Evolutionary conservation across 2,113 vertebrate species (phyloP).

Genomic region (Thalassarche chlororhynchos): DNA sequence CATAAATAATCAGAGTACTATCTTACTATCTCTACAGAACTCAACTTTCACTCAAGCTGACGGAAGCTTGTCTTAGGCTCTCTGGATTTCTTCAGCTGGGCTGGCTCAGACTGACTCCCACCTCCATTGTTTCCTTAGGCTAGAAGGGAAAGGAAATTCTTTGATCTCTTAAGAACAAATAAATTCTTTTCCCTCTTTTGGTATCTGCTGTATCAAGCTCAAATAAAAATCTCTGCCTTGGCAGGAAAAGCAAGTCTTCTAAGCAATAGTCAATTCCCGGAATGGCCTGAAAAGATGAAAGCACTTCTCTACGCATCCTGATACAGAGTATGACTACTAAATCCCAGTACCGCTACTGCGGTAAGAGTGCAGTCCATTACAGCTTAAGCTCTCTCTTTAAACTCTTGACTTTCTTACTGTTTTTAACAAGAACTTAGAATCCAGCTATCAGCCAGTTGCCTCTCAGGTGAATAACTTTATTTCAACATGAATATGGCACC

Average conservation of each 20-base stretch:
- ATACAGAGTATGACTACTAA: background rate
- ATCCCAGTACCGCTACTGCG: background rate
- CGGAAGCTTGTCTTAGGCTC: background rate
- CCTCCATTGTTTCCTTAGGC: background rate
- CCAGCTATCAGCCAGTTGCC: background rate
- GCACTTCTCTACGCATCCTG: background rate
- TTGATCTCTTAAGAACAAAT: background rate
- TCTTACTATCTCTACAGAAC: background rate
- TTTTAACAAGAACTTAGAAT: background rate
- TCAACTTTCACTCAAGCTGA: background rate
- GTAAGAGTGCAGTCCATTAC: background rate
- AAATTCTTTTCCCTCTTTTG: background rate
- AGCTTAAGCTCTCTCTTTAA: background rate
- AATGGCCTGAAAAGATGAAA: background rate
- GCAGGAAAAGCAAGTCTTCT: background rate
- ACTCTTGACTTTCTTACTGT: background rate
- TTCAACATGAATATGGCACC: background rate
- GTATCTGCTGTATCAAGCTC: background rate
- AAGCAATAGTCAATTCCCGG: background rate
- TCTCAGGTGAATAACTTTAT: background rate
- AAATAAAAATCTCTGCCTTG: background rate
- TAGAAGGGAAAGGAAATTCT: slow-evolving; percentile 13
- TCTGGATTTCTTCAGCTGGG: background rate
- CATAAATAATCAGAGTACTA: background rate
- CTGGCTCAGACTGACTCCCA: background rate